These are phyloP conservation scores for Pardosa pseudoannulata DNA, from an alignment of 2,888 invertebrate genomes.

Conservation along the genomic window DNA sequence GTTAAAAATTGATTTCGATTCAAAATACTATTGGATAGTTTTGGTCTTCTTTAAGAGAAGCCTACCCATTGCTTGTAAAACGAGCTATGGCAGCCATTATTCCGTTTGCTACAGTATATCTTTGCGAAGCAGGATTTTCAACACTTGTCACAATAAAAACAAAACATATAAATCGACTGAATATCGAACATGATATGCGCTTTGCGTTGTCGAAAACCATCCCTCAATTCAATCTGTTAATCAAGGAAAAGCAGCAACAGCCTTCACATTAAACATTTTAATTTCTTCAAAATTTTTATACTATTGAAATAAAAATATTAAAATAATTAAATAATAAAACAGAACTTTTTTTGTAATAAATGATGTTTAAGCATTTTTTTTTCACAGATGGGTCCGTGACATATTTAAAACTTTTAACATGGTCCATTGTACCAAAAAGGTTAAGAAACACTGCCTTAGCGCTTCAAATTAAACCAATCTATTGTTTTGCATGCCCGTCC, in stretches of 20 bases:
- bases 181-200: conserved; percentile 45
- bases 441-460: no score
- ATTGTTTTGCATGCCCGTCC: no score
- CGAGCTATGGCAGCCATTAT: conserved; percentile 55
- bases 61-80: conserved; percentile 59
- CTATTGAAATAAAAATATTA: conserved; percentile 42
- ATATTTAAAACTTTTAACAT: no score
- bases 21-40: no score
- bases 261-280: conserved; percentile 46
- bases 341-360: conserved; percentile 33
- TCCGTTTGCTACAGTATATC: conserved; percentile 54
- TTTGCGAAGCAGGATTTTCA: conserved; percentile 17
- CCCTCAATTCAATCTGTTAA: conserved; percentile 48
- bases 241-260: conserved; percentile 47
- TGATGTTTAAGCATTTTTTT: conserved; percentile 44
- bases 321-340: conserved; percentile 39
- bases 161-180: conserved; percentile 21
- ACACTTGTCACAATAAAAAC: conserved; percentile 17
- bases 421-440: no score
- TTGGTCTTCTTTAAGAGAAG: conserved; percentile 42
- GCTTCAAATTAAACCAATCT: no score
- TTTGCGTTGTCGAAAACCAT: conserved; percentile 47
- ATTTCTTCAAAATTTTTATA: conserved; percentile 43
- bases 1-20: conserved; percentile 8
- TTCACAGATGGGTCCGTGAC: no score